Percentiles rank a stretch among this genome's conserved stretches.
These are phyloP conservation scores for Cheilinus undulatus DNA, from an alignment of 2,113 vertebrate species.

Conservation along the genomic window DNA sequence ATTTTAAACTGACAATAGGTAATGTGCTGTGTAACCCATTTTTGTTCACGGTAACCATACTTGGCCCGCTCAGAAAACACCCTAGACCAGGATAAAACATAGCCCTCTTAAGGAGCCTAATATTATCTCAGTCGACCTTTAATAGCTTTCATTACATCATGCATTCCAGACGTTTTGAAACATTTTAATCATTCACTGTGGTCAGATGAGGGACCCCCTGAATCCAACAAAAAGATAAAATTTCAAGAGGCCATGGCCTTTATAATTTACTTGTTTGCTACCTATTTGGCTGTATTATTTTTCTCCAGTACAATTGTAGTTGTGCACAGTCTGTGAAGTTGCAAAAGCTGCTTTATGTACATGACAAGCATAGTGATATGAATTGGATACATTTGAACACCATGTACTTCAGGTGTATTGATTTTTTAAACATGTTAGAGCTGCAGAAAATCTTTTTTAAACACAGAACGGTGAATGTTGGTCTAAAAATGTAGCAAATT, in stretches of 20 bases:
- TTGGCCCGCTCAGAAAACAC: slow-evolving; percentile 42
- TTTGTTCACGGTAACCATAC: slow-evolving; percentile 45
- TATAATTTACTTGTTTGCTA: neutral
- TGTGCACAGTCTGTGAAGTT: neutral
- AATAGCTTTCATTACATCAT: slow-evolving; percentile 44
- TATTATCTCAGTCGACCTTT: slow-evolving; percentile 45
- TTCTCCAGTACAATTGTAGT: neutral
- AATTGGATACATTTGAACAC: neutral
- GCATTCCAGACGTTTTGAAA: slow-evolving; percentile 48
- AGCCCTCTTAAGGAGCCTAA: slow-evolving; percentile 21
- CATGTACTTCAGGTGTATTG: neutral
- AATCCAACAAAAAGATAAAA: neutral
- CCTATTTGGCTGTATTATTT: neutral
- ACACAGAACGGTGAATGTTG: too few species aligned
- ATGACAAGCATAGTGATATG: neutral
- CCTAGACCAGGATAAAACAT: slow-evolving; percentile 31
- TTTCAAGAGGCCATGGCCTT: neutral
- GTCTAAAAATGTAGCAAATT: neutral
- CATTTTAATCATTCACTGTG: slow-evolving; percentile 9
- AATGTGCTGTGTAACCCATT: slow-evolving; percentile 57
- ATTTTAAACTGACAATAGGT: slow-evolving; percentile 11
- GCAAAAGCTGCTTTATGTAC: neutral
- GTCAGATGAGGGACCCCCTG: neutral
- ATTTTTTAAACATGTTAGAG: neutral
- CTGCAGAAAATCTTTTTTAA: neutral